Base-by-base conservation (phyloP, 1,140 invertebrate species). In the Mycetomoellerius zeteki region DNA sequence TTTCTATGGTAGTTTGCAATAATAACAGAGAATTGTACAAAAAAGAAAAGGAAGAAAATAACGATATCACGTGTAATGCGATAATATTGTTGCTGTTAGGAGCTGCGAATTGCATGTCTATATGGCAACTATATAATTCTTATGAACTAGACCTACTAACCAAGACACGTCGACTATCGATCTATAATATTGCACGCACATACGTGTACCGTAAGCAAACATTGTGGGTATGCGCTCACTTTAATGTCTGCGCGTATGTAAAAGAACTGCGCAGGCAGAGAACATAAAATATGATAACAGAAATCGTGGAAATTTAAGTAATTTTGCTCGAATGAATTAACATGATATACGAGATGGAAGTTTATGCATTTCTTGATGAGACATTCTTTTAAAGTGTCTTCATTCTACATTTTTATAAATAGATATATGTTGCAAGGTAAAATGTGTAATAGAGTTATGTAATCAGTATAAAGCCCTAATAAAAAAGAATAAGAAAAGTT, bases 81-180 rank as follows among this genome's bases (percentile, higher is more conserved):
- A 82, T 89, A 89, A 86, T 24, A 71, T 87, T 81, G 80, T 72
- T n/a, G 54, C n/a, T 27, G 12, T 19, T 60, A 43, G 43, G 71
- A 37, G 21, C 12, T 16, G 30, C 43, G 37, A 85, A 88, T 86
- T 60, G 72, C 77, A 84, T 84, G 82, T 64, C 78, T 62, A 76
- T 86, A 81, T 21, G 30, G 14, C 62, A 60, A 77, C 69, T 85
- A 69, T 76, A 77, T 73, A 86, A 89, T 91, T 90, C 85, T 76
- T 80, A 21, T 73, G 91, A 92, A 92, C 92, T 92, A 92, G 91
- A 92, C 92, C 91, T 71, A 88, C 78, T 92, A 89, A 88, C 91
- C 92, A 82, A 88, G 91, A 90, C 88, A 91, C 64, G 62, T 80
- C 54, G 69, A 24, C 65, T 86, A 90, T 91, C 86, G 90, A 92